Percentiles rank a stretch among this genome's conserved stretches.
These are phyloP conservation scores for Catostylus mosaicus DNA, from an alignment of 30 jellyfish, hydroid and myxozoan species.

Conservation along the genomic window DNA sequence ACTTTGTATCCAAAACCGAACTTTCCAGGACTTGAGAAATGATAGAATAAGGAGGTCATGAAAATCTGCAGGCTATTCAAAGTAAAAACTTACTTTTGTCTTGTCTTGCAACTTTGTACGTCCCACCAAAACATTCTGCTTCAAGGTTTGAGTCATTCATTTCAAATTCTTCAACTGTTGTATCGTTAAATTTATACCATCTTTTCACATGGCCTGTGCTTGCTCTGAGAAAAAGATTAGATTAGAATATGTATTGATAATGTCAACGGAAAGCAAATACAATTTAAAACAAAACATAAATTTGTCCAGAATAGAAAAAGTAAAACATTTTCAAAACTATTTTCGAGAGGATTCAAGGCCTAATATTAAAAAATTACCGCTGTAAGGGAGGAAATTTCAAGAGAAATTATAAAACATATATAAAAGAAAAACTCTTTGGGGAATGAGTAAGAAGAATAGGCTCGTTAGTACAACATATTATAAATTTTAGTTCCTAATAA, in stretches of 20 bases:
- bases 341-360: too few species aligned
- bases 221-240: constrained; percentile 45
- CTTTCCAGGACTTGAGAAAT: too few species aligned
- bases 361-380: too few species aligned
- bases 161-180: constrained; percentile 89
- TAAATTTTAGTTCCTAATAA: too few species aligned
- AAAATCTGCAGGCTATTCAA: not conserved
- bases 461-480: too few species aligned
- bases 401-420: too few species aligned
- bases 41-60: too few species aligned
- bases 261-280: not conserved
- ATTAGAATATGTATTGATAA: not conserved
- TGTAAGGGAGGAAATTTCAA: too few species aligned
- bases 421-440: too few species aligned
- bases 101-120: constrained; percentile 80
- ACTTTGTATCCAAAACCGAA: too few species aligned
- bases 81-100: constrained; percentile 75
- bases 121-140: constrained; percentile 97
- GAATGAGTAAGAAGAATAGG: too few species aligned
- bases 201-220: constrained; percentile 81
- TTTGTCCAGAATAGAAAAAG: not conserved
- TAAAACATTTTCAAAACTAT: not conserved
- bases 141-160: constrained; percentile 86
- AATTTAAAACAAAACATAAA: not conserved
- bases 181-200: constrained; percentile 97